Evolutionary conservation across 35 echinoderm and acorn worm species (phyloP), one percentile per base, ranked within the genome.

Genomic region (Amphiura filiformis): DNA sequence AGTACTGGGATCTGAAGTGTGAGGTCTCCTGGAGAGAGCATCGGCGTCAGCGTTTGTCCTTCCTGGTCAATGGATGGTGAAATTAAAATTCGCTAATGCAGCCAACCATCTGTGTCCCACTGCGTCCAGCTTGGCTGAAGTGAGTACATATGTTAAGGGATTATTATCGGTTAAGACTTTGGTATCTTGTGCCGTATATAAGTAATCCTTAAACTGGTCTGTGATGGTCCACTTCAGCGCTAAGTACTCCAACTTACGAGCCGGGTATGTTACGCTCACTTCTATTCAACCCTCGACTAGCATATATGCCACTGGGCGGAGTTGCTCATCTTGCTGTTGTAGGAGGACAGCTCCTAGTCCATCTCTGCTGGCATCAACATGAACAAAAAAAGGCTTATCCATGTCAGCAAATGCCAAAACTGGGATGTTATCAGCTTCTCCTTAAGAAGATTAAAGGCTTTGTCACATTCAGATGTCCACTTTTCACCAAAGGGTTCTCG

Each of bases 331-430:
- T 1, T 87, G 81, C 20, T 88, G 35, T 78, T 91, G 89, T 23
- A 80, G 47, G 33, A 95, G 47, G 0, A 95, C 89, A 23, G 57
- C 93, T 2, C 93, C 93, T 1, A 95, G 79, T 20, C 93, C 93
- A 39, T 91, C 85, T 33, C 80, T 39, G 28, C 35, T 75, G 0
- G 93, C 89, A 85, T 95, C 89, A 5, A 86, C 47, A 22, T 91
- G 80, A 1, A 91, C 38, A 28, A 85, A 65, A 78, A 92, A 92
- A 37, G 86, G 94, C 23, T 89, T 82, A 31, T 70, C 31, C 15
- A 89, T 28, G 41, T 96, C 94, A 35, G 94, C 81, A 92, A 80
- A 96, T 15, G 80, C 90, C 9, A 96, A 78, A 30, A 92, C 87
- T n/a, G 94, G 94, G 86, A 40, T 1, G 34, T 86, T 1, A 96